phyloP scores from a whole-genome alignment of 2,888 invertebrate genomes.

The Pogonocherus hispidulus region DNA sequence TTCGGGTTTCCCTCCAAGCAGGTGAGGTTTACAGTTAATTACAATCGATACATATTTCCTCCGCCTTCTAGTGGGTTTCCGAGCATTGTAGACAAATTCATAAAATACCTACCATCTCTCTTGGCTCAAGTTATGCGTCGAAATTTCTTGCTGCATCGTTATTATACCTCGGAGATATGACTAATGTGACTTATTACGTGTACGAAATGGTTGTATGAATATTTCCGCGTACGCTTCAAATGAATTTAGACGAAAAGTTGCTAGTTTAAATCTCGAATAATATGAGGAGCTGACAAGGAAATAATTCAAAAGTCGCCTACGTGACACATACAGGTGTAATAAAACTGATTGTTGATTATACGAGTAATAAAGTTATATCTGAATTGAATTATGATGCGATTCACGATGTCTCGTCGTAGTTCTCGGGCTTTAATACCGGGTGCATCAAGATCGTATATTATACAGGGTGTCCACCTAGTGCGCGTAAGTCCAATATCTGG shows the following conservation, averaged over 20 bases:
- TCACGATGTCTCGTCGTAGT: too few species aligned
- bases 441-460: too few species aligned
- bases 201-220: not conserved
- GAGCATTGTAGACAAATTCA: slow-evolving; percentile 4
- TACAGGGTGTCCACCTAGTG: too few species aligned
- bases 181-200: not conserved
- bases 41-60: slow-evolving; percentile 5
- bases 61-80: not conserved
- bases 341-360: too few species aligned
- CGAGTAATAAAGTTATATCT: too few species aligned
- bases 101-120: slow-evolving; percentile 2
- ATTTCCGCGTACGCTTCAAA: not conserved
- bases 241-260: not conserved
- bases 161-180: not conserved
- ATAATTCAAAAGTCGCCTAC: not conserved
- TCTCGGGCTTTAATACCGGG: too few species aligned
- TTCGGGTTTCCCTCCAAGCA: too few species aligned
- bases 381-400: too few species aligned
- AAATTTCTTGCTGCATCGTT: not conserved
- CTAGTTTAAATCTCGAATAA: not conserved
- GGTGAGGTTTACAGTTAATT: too few species aligned
- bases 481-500: too few species aligned
- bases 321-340: not conserved
- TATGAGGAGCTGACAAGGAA: too few species aligned
- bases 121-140: not conserved